Conservation (phyloP, 2,113 vertebrate genomes). For the Tiliqua scincoides region DNA sequence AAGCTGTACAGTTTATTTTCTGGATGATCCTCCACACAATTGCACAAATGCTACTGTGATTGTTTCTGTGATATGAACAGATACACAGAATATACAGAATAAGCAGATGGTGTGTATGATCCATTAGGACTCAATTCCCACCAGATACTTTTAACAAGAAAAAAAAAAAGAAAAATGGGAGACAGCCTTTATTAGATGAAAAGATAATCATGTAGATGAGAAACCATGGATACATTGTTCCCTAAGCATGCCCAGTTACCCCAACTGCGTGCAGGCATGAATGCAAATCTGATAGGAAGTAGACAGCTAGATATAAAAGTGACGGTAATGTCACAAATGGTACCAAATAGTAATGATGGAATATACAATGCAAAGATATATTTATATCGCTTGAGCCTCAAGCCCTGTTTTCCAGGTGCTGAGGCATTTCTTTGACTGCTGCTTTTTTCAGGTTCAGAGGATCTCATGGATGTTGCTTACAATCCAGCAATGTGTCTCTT, state of each 20-base stretch:
- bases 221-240: background rate
- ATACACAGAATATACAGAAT: background rate
- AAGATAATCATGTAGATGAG: background rate
- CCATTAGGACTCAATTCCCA: background rate
- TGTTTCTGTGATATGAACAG: background rate
- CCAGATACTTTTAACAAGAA: background rate
- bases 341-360: background rate
- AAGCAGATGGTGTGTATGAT: background rate
- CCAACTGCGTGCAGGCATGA: background rate
- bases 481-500: background rate
- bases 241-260: background rate
- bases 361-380: background rate
- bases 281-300: background rate
- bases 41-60: background rate
- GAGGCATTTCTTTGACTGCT: accelerated
- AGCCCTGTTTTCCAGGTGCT: background rate
- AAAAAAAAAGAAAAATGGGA: background rate
- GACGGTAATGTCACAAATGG: background rate
- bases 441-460: background rate
- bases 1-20: background rate
- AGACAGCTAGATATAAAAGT: background rate
- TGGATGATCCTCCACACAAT: background rate
- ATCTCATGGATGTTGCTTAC: background rate
- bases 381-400: background rate
- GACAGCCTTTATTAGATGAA: background rate